Evolutionary conservation across 2,113 vertebrate genomes (phyloP), one percentile per base, ranked within the genome.

Genomic region (Eleginops maclovinus): DNA sequence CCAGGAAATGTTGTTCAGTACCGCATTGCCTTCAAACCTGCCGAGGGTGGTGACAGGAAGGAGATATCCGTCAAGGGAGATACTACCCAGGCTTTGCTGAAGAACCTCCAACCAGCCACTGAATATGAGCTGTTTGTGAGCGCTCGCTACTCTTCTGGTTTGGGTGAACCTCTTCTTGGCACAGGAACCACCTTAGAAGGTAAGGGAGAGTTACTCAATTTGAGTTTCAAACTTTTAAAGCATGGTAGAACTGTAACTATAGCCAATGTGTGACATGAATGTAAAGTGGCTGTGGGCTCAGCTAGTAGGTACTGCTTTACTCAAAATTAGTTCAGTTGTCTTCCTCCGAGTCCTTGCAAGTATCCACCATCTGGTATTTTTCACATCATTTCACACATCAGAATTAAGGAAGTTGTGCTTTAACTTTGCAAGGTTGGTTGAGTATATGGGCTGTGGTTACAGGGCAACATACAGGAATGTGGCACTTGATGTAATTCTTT

Each of bases 101-200:
- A 93, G 87, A 95, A 94, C 75, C 92, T 99, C 80, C 92, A 94
- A 1, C 91, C 96, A 55, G 95, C 93, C 63, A 98, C 97, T 4
- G 95, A 93, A 24, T 99, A 99, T 22, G 93, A 96, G 65, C 80
- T 99, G 60, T 97, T 97, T 67, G 97, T 99, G 72, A 96, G 93
- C 2, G 97, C 98, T 19, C 91, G 94, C 51, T 99, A 99, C 50
- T 86, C 95, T 0, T 97, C 97, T 62, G 98, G 97, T 50, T 83
- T 95, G 53, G 97, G 97, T 12, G 96, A 97, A 0, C 95, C 96
- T 51, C 96, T 99, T 44, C 86, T 95, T 81, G 97, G 97, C 82
- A 95, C 95, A 76, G 98, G 98, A 91, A 95, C 94, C 71, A 99
- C 98, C 1, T 93, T 97, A 82, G 98, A 99, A 96, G 98, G 98